Conservation (phyloP, 2,797 vertebrate genomes). For the Zalophus californianus region DNA sequence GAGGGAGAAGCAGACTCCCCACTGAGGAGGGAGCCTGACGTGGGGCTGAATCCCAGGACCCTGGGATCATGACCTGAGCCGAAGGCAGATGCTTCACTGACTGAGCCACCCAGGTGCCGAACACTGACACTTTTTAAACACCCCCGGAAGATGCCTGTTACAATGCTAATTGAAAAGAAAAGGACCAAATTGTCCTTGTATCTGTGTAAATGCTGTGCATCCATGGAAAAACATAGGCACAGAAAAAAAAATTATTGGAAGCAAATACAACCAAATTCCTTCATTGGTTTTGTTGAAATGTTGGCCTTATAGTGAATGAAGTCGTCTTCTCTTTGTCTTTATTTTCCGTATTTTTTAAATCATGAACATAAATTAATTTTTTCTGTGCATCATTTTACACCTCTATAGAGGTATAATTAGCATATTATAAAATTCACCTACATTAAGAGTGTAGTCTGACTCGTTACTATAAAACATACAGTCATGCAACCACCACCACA, state of each 20-base stretch:
- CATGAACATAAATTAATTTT: background rate
- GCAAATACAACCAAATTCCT: background rate
- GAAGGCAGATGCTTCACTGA: background rate
- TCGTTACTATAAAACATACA: background rate
- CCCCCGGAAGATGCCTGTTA: background rate
- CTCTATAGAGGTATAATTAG: background rate
- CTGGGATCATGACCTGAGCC: background rate
- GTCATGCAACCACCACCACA: background rate
- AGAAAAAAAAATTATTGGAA: background rate
- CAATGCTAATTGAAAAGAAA: background rate
- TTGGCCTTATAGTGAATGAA: background rate
- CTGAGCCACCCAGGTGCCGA: background rate
- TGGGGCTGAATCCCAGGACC: background rate
- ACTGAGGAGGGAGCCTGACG: background rate
- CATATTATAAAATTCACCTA: background rate
- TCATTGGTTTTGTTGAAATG: background rate
- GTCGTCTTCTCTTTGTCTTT: background rate
- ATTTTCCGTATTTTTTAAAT: background rate
- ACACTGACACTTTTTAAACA: background rate
- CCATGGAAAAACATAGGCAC: background rate
- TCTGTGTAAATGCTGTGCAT: background rate
- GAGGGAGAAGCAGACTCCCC: background rate
- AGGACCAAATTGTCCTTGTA: background rate
- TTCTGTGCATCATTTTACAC: background rate
- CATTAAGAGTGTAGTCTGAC: background rate